A percentile compares a stretch with the other conserved stretches of the same genome.
phyloP scores from a whole-genome alignment of 1,140 invertebrate species.

The Ceratina australensis region DNA sequence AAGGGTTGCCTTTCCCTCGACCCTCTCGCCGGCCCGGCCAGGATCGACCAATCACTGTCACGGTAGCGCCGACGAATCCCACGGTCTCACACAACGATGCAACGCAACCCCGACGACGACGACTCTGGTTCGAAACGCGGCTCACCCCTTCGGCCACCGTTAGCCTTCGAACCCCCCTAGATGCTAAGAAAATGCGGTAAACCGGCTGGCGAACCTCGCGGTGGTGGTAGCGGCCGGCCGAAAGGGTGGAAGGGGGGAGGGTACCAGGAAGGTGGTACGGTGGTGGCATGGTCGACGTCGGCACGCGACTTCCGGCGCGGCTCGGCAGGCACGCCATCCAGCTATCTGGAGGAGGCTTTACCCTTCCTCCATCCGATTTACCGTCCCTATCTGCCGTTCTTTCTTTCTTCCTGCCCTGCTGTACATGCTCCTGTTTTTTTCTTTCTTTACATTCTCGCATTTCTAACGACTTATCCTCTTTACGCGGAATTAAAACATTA shows the following conservation, averaged over 20 bases:
- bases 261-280: constrained; percentile 49
- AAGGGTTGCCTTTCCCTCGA: constrained; percentile 64
- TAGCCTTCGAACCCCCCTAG: constrained; percentile 32
- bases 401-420: too few species aligned
- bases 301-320: constrained; percentile 78
- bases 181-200: constrained; percentile 55
- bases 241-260: constrained; percentile 32
- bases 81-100: constrained; percentile 60
- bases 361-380: constrained; percentile 18
- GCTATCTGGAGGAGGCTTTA: constrained; percentile 50
- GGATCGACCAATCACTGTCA: constrained; percentile 75
- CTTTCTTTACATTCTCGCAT: too few species aligned
- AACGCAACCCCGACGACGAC: constrained; percentile 56
- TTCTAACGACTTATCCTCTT: background rate
- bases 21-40: constrained; percentile 50
- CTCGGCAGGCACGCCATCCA: constrained; percentile 70
- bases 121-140: constrained; percentile 17
- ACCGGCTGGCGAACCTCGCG: constrained; percentile 8
- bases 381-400: background rate
- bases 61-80: constrained; percentile 64
- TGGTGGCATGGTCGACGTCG: constrained; percentile 68
- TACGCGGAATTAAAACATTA: background rate
- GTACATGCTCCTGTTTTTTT: too few species aligned
- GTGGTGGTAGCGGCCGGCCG: constrained; percentile 19
- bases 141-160: constrained; percentile 9